phyloP scores from a whole-genome alignment of 2,113 vertebrate genomes.

The Chauna torquata region DNA sequence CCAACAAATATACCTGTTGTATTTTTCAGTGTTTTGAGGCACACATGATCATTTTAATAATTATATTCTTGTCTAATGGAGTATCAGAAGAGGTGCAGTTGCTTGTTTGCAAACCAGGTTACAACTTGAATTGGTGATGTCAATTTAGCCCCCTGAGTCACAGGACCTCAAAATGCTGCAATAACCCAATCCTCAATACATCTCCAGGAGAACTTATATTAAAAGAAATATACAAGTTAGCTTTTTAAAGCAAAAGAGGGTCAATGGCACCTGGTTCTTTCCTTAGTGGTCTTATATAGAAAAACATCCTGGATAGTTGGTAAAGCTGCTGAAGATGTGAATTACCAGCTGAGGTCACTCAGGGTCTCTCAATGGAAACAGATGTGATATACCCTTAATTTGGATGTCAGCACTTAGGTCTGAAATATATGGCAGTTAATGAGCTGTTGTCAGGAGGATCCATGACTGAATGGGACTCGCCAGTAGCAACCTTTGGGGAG shows the following conservation, averaged over 20 bases:
- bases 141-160: background rate
- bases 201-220: background rate
- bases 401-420: background rate
- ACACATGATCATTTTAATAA: background rate
- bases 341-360: background rate
- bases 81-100: background rate
- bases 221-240: background rate
- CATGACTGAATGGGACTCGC: background rate
- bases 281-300: background rate
- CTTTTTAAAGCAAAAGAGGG: background rate
- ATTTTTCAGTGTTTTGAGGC: background rate
- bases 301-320: background rate
- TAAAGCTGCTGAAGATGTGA: background rate
- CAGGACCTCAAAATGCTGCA: background rate
- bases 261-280: background rate
- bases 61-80: background rate
- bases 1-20: background rate
- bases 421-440: background rate
- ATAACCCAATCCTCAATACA: background rate
- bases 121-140: background rate
- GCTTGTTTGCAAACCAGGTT: background rate
- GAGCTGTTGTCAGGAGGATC: background rate
- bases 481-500: background rate
- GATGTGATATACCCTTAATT: background rate
- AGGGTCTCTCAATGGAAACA: background rate